These are phyloP conservation scores for Tortricodes alternella DNA, from an alignment of 2,888 invertebrate species.

Conservation along the genomic window DNA sequence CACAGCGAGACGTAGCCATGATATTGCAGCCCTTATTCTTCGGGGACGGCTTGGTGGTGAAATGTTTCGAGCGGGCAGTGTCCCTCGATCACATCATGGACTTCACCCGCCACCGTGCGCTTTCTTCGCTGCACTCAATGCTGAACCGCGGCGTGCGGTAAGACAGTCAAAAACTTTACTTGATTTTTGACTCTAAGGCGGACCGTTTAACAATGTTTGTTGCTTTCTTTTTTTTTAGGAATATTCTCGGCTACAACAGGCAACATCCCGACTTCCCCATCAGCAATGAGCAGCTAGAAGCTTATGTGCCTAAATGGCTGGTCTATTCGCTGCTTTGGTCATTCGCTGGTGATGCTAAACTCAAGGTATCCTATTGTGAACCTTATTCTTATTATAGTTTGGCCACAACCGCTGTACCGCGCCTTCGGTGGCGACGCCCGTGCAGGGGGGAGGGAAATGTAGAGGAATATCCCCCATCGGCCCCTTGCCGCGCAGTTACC, in stretches of 20 bases:
- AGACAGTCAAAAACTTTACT: slow-evolving; percentile 26
- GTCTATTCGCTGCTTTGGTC: slow-evolving; percentile 98
- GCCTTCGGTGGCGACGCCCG: too few relatives aligned
- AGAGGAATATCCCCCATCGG: too few relatives aligned
- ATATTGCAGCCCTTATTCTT: slow-evolving; percentile 93
- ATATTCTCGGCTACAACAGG: slow-evolving; percentile 96
- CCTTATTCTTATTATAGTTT: too few relatives aligned
- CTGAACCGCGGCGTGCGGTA: slow-evolving; percentile 95
- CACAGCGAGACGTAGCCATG: slow-evolving; percentile 94
- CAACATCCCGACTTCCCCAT: slow-evolving; percentile 97
- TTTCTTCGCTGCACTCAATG: slow-evolving; percentile 98
- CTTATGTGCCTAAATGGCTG: slow-evolving; percentile 96
- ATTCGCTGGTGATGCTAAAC: slow-evolving; percentile 98
- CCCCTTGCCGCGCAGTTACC: too few relatives aligned
- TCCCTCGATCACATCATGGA: slow-evolving; percentile 99
- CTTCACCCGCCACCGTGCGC: slow-evolving; percentile 97
- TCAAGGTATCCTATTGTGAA: slow-evolving; percentile 88
- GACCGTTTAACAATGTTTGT: neutral
- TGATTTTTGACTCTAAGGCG: neutral
- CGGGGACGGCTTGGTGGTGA: slow-evolving; percentile 96
- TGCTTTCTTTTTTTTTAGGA: slow-evolving; percentile 82
- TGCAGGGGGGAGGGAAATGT: too few relatives aligned
- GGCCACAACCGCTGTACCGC: too few relatives aligned
- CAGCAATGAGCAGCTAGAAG: slow-evolving; percentile 94
- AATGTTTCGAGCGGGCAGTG: slow-evolving; percentile 95